Conservation (phyloP, 2,888 invertebrate species). For the Acrobasis repandana region DNA sequence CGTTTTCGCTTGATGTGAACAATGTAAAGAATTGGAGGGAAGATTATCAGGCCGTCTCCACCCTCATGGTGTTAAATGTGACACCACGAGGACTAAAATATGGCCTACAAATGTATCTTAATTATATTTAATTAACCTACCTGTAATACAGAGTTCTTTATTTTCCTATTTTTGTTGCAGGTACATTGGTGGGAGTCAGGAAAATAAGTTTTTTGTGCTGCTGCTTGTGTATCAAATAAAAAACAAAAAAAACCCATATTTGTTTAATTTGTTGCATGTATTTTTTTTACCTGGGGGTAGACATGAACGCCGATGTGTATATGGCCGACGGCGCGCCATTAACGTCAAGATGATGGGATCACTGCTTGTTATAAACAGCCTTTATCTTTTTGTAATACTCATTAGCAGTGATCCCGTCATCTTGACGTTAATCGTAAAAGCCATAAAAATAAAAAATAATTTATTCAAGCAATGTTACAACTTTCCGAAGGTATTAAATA, state of each 20-base stretch:
- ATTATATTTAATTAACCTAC: conserved; percentile 8
- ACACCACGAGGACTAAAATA: conserved; percentile 57
- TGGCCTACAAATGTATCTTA: conserved; percentile 49
- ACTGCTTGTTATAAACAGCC: too few relatives aligned
- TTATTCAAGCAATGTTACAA: too few relatives aligned
- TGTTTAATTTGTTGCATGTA: too few relatives aligned
- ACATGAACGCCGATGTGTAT: too few relatives aligned
- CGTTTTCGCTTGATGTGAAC: conserved; percentile 59
- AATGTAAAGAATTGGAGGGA: conserved; percentile 75
- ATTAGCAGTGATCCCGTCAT: too few relatives aligned
- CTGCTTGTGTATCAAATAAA: conserved; percentile 71
- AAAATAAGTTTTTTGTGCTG: conserved; percentile 39
- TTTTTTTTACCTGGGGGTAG: too few relatives aligned
- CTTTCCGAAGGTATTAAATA: too few relatives aligned
- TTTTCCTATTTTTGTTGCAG: conserved; percentile 56
- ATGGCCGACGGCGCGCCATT: too few relatives aligned
- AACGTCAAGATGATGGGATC: too few relatives aligned
- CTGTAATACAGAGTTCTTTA: conserved; percentile 1
- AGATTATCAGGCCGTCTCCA: conserved; percentile 66
- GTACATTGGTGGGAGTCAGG: conserved; percentile 58
- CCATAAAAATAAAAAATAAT: too few relatives aligned
- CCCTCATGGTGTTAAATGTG: conserved; percentile 51
- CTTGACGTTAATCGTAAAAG: too few relatives aligned
- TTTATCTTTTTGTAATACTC: too few relatives aligned
- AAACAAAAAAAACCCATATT: conserved; percentile 53